phyloP scores from a whole-genome alignment of 2,113 vertebrate species.

The Pipa parva region DNA sequence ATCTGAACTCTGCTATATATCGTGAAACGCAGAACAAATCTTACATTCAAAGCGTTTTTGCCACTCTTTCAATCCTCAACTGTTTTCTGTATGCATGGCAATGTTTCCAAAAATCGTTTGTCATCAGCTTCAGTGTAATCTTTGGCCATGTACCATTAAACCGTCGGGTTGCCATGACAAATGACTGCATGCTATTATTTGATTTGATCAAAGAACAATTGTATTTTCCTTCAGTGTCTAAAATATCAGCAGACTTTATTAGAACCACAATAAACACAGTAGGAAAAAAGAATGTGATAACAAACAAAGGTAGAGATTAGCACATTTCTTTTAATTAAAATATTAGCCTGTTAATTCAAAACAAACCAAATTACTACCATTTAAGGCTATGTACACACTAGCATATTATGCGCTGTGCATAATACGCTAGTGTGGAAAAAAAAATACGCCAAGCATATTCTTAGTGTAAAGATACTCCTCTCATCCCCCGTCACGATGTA shows the following conservation, averaged over 20 bases:
- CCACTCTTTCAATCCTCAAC: neutral
- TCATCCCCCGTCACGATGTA: too few species aligned
- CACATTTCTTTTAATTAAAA: conserved; percentile 24
- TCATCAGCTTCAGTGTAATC: neutral
- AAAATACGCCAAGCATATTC: too few species aligned
- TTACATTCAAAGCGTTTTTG: neutral
- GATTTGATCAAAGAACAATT: conserved; percentile 1
- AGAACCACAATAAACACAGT: conserved; percentile 10
- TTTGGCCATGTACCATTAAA: neutral
- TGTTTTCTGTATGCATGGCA: neutral
- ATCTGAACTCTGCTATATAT: neutral
- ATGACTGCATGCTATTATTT: neutral
- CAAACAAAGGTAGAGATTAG: conserved; percentile 15
- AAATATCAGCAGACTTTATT: conserved; percentile 18
- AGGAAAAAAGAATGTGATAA: neutral
- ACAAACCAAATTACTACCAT: conserved; percentile 16
- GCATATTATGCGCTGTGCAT: too few species aligned
- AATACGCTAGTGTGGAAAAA: too few species aligned
- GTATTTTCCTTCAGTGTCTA: neutral
- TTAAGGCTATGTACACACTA: too few species aligned
- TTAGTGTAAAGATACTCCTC: too few species aligned
- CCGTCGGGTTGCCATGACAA: neutral
- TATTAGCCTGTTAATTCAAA: too few species aligned
- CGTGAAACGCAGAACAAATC: neutral
- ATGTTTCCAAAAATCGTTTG: neutral